Conservation (phyloP, 2,113 vertebrate genomes). For the Hippoglossus stenolepis region DNA sequence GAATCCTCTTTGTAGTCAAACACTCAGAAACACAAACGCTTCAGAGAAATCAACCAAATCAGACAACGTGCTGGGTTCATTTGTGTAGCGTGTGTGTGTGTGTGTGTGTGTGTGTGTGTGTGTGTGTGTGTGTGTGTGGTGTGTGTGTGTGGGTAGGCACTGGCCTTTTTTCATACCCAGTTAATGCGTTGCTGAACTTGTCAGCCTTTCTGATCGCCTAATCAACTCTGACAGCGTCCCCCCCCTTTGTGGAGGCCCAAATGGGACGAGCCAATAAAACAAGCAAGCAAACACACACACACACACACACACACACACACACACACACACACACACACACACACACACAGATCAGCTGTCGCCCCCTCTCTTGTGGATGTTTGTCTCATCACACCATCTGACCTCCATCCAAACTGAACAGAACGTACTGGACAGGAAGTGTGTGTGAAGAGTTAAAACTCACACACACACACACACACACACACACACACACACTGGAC, state of each 20-base stretch:
- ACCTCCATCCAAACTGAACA: constrained; percentile 4
- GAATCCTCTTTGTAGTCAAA: constrained; percentile 13
- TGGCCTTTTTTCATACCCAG: constrained; percentile 30
- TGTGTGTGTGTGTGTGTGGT: neutral
- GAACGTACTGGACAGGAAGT: constrained; percentile 2
- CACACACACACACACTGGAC: constrained; percentile 6
- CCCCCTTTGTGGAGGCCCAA: constrained; percentile 43
- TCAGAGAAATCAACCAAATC: neutral
- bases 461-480: constrained; percentile 4
- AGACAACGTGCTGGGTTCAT: neutral
- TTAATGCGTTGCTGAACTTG: constrained; percentile 70
- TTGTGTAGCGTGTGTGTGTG: neutral
- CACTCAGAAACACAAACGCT: neutral
- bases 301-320: constrained; percentile 7
- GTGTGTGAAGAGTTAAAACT: neutral
- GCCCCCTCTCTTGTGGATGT: neutral
- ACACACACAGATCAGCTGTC: neutral
- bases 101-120: neutral
- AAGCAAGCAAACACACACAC: constrained; percentile 17
- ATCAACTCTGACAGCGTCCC: constrained; percentile 82
- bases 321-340: constrained; percentile 20
- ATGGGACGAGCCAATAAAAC: constrained; percentile 47
- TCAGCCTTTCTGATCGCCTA: constrained; percentile 81
- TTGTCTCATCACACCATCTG: constrained; percentile 9
- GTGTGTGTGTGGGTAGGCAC: neutral